phyloP scores from a whole-genome alignment of 2,113 vertebrate genomes.

The Megaceryle maxima region DNA sequence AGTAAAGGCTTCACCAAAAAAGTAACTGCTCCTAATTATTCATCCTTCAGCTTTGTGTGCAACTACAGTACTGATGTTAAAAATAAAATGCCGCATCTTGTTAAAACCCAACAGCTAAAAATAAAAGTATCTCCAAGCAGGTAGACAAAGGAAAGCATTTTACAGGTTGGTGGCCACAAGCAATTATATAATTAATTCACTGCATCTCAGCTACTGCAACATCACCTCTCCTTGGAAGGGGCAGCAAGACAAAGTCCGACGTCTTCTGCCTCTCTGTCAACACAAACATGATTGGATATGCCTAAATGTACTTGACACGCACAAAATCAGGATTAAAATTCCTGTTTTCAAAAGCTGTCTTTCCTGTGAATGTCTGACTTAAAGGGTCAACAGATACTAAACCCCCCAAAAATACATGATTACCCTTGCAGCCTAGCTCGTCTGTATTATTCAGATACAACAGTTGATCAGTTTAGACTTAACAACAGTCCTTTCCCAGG shows the following conservation, averaged over 20 bases:
- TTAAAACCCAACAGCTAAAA: neutral
- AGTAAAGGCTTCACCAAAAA: neutral
- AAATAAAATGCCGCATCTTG: neutral
- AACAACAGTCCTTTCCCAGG: neutral
- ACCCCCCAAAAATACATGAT: rapidly evolving
- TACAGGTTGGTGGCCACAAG: neutral
- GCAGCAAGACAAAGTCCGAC: neutral
- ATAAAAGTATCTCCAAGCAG: neutral
- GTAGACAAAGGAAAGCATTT: neutral
- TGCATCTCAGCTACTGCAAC: neutral
- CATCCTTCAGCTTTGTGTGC: neutral
- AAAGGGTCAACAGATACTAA: neutral
- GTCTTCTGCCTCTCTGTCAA: neutral
- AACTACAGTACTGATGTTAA: neutral
- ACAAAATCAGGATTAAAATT: neutral
- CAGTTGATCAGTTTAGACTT: neutral
- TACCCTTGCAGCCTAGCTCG: neutral
- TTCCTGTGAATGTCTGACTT: neutral
- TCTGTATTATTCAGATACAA: neutral
- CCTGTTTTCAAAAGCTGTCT: neutral
- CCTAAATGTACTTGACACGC: neutral
- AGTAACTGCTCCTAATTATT: neutral
- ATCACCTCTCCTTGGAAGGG: neutral
- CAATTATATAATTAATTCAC: neutral
- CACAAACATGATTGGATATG: neutral